phyloP scores from a whole-genome alignment of 2,113 vertebrate species.

The Rostratula benghalensis region DNA sequence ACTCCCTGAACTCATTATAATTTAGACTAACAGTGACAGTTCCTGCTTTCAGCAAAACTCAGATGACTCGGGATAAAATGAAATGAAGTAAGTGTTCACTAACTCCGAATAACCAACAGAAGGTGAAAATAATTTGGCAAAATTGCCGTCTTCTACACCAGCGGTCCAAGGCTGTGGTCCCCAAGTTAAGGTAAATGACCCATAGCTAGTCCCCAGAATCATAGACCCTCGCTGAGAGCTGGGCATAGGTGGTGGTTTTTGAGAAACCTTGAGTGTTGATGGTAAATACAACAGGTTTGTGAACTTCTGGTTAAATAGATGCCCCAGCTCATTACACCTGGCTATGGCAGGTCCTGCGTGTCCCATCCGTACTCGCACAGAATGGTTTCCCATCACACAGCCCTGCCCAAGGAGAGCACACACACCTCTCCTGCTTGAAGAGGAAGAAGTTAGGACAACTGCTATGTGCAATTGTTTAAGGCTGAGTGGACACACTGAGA shows the following conservation, averaged over 20 bases:
- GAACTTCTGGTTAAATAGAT: not conserved
- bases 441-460: not conserved
- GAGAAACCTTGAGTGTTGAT: not conserved
- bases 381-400: not conserved
- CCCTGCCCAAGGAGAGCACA: not conserved
- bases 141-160: not conserved
- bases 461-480: not conserved
- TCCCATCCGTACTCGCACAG: fast-evolving
- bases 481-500: not conserved
- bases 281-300: not conserved
- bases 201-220: not conserved
- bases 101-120: not conserved
- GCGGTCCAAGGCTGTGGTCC: not conserved
- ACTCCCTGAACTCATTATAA: conserved; percentile 17
- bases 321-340: not conserved
- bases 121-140: not conserved
- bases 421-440: not conserved
- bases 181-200: not conserved
- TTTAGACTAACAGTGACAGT: conserved; percentile 40
- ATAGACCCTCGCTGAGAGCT: not conserved
- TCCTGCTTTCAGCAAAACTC: conserved; percentile 58
- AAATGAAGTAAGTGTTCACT: conserved; percentile 6
- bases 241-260: not conserved
- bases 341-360: not conserved
- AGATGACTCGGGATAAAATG: not conserved